Percentiles rank a stretch among this genome's conserved stretches.
Conservation (phyloP, 1,140 invertebrate genomes). For the Drosophila repleta region DNA sequence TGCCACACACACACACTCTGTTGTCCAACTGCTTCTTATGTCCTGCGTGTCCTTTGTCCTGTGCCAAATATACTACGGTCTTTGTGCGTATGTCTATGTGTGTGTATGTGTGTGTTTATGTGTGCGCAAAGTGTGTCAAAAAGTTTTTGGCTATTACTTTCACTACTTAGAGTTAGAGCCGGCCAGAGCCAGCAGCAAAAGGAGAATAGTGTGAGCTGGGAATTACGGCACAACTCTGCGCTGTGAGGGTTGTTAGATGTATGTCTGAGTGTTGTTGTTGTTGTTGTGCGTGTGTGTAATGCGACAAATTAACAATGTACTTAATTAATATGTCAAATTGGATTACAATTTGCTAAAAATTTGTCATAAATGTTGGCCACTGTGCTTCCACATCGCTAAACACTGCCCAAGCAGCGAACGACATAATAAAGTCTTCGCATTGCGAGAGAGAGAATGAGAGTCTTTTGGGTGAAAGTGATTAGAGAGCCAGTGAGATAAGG, state of each 20-base stretch:
- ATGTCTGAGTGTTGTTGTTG: conserved; percentile 40
- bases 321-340: conserved; percentile 79
- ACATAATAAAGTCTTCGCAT: no score
- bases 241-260: neutral
- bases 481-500: neutral
- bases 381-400: conserved; percentile 16
- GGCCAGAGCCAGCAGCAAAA: conserved; percentile 3
- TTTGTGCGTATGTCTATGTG: neutral
- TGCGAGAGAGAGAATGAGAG: no score
- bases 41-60: conserved; percentile 48
- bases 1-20: conserved; percentile 30
- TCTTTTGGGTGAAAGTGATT: no score
- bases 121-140: conserved; percentile 71
- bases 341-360: conserved; percentile 78
- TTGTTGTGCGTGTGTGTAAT: conserved; percentile 58
- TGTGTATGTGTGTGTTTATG: conserved; percentile 14
- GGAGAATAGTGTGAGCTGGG: conserved; percentile 3
- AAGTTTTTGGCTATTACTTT: conserved; percentile 74
- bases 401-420: conserved; percentile 4
- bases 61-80: conserved; percentile 24
- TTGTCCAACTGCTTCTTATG: conserved; percentile 43
- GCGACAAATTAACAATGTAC: conserved; percentile 76
- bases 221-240: conserved; percentile 1
- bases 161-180: conserved; percentile 66
- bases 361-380: conserved; percentile 64